A percentile compares a stretch with the other conserved stretches of the same genome.
Evolutionary conservation across 1,140 invertebrate species (phyloP).

Genomic region (Euura saliciscinereae): DNA sequence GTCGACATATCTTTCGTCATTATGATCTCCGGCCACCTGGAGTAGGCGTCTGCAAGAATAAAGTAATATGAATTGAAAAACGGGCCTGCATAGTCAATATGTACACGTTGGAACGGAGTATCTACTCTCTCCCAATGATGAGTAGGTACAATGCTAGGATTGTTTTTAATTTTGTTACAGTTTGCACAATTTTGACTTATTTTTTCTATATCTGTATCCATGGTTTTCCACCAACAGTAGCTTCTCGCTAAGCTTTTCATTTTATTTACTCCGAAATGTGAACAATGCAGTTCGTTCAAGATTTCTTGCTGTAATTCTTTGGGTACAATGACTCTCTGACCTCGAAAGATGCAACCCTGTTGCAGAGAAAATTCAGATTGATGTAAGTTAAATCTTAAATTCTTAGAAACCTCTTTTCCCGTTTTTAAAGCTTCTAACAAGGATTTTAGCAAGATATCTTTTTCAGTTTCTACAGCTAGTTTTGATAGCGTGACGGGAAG

Average conservation of each 20-base stretch:
- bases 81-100: slow-evolving; percentile 51
- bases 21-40: background rate
- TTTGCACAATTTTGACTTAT: slow-evolving; percentile 28
- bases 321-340: background rate
- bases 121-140: slow-evolving; percentile 12
- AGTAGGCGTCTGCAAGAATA: background rate
- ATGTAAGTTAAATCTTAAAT: slow-evolving; percentile 25
- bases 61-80: slow-evolving; percentile 16
- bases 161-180: slow-evolving; percentile 20
- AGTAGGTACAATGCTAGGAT: slow-evolving; percentile 22
- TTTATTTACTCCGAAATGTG: slow-evolving; percentile 30
- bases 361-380: slow-evolving; percentile 26
- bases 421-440: background rate
- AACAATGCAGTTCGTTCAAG: slow-evolving; percentile 26
- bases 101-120: slow-evolving; percentile 45
- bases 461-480: background rate
- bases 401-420: background rate
- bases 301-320: background rate
- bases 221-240: slow-evolving; percentile 28
- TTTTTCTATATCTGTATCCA: slow-evolving; percentile 37
- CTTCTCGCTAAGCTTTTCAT: slow-evolving; percentile 31
- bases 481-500: background rate
- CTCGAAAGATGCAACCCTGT: slow-evolving; percentile 25
- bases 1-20: background rate
- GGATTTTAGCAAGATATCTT: background rate